Evolutionary conservation across 2,797 vertebrate genomes (phyloP), one percentile per base, ranked within the genome.

Genomic region (Pachyuromys duprasi): DNA sequence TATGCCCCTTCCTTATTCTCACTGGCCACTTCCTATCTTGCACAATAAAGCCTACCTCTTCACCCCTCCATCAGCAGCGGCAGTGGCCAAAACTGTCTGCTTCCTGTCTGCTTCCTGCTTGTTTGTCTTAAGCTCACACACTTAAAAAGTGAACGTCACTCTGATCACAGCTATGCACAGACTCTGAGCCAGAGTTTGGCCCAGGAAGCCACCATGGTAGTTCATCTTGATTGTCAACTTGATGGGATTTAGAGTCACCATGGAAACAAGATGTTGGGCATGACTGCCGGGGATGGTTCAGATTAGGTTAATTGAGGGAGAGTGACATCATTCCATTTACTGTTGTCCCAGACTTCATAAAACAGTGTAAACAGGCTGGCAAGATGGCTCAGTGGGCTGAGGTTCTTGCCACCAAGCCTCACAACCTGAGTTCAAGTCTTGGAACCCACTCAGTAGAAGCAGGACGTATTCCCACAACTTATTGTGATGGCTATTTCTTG

Each of bases 1-100:
- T 36, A 22, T 36, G 33, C 60, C 39, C 82, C 69, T 95, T 94
- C 53, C 62, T 87, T n/a, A 45, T 88, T 95, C 72, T 74, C 70
- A 86, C n/a, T 49, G 45, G 26, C 12, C n/a, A 26, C 60, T 96
- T 94, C 82, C 82, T 39, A 1, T 76, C 82, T 86, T 92, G 42
- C 26, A 80, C n/a, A 90, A 57, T 55, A 80, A 80, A 76, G 33
- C 20, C 57, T 55, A 65, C 12, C 49, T 78, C 49, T n/a, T 36
- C 60, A 26, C 8, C 8, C 42, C n/a, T 78, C 72, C 24, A 33
- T 65, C 31, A 28, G 33, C 57, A 79, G 53, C 20, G 72, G 39
- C 91, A 82, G 3, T 8, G 22, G 63, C 53, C 89, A 75, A 92
- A 60, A 15, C 45, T 26, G 9, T 81, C 86, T 89, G 70, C 76